Evolutionary conservation across 2,797 vertebrate genomes (phyloP).

Genomic region (Oophaga sylvatica): DNA sequence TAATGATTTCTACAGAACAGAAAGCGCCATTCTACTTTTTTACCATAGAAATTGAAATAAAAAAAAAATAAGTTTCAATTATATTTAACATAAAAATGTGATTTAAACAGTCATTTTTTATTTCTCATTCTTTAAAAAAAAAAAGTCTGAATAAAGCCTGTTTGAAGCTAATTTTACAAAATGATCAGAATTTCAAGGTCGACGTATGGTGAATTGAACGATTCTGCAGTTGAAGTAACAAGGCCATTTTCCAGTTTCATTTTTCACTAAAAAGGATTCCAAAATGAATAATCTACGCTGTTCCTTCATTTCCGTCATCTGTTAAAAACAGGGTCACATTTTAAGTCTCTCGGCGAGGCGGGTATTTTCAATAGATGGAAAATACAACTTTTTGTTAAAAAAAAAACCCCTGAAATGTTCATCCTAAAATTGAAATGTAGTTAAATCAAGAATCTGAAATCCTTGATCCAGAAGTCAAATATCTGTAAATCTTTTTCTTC

Average conservation of each 20-base stretch:
- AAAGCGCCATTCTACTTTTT: too few relatives aligned
- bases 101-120: too few relatives aligned
- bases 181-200: background rate
- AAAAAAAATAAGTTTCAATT: too few relatives aligned
- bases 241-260: background rate
- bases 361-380: background rate
- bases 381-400: background rate
- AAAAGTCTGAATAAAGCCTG: background rate
- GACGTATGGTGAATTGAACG: background rate
- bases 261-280: background rate
- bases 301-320: background rate
- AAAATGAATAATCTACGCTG: background rate
- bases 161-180: background rate
- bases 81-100: too few relatives aligned
- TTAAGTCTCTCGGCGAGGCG: background rate
- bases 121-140: too few relatives aligned
- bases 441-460: background rate
- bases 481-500: conserved; percentile 5
- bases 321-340: background rate
- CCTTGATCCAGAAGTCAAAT: background rate
- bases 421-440: background rate
- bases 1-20: too few relatives aligned
- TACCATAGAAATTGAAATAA: too few relatives aligned
- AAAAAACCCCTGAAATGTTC: background rate
- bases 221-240: background rate